Evolutionary conservation across 1,140 invertebrate species (phyloP).

Genomic region (Euura saliciscinereae): DNA sequence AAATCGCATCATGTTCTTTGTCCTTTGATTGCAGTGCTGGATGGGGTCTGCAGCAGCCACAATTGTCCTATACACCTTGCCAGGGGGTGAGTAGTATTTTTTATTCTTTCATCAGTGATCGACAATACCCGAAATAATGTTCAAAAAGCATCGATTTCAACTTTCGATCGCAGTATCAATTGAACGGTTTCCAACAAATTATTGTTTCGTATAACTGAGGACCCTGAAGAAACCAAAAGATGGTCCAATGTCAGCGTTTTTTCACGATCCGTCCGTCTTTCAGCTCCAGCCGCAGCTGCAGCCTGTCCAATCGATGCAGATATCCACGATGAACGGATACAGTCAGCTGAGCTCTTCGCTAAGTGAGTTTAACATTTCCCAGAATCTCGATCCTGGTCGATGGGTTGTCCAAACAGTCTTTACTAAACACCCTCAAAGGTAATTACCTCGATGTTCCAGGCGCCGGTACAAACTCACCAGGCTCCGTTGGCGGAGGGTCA

Average conservation of each 20-base stretch:
- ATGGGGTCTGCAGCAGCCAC: constrained; percentile 51
- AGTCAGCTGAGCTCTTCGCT: constrained; percentile 52
- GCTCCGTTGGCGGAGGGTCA: constrained; percentile 44
- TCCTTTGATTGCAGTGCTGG: constrained; percentile 33
- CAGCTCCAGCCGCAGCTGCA: constrained; percentile 55
- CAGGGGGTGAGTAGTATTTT: constrained; percentile 39
- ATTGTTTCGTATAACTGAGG: background rate
- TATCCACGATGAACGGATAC: constrained; percentile 59
- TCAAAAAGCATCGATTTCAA: too few relatives aligned
- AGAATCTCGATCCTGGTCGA: background rate
- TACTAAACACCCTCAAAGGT: constrained; percentile 40
- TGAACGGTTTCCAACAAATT: background rate
- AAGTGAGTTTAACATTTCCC: constrained; percentile 42
- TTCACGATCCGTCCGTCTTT: constrained; percentile 9
- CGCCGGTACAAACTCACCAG: constrained; percentile 40
- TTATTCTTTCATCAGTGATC: too few relatives aligned
- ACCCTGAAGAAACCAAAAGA: too few relatives aligned
- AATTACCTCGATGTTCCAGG: constrained; percentile 58
- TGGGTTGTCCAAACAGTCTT: constrained; percentile 37
- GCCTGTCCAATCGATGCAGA: constrained; percentile 57
- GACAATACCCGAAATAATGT: too few relatives aligned
- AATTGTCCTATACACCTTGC: constrained; percentile 48
- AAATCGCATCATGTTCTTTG: background rate
- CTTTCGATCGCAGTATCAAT: background rate
- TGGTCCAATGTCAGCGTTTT: too few relatives aligned